Evolutionary conservation across 1,140 invertebrate genomes (phyloP), one percentile per base, ranked within the genome.

Genomic region (Grapholita molesta): DNA sequence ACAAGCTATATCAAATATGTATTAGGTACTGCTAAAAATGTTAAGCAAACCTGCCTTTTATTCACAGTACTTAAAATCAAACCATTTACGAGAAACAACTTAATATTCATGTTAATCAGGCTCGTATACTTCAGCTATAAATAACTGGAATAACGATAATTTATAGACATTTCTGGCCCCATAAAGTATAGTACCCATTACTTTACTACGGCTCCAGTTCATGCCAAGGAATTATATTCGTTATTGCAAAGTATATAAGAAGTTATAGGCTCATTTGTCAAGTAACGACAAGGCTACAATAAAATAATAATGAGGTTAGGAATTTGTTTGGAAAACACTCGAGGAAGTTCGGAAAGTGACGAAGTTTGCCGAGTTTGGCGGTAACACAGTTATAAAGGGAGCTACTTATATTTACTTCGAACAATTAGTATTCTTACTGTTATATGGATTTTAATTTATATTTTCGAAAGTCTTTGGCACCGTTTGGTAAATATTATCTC

Each of bases 261-360:
- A 48, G 42, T 21, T 48, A 48, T 21, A 6, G n/a, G 42, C 42
- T 48, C 18, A 18, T 48, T 21, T 48, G 38, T 8, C 4, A 4
- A 48, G 42, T 48, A 21, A 21, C 42, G 42, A 15, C 28, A 30
- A 48, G 42, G 42, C 18, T 7, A 21, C 18, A 48, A 48, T 48
- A 48, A 48, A 48, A 48, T 48, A 48, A 48, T 61, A 61, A 61
- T 61, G 55, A 61, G 12, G 55, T 61, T 32, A 32, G 28, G 9
- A 25, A 3, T 15, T 55, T 61, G 28, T 61, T 61, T 28, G 55
- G 42, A 48, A 61, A 28, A 61, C 55, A 61, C 55, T 61, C 55
- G 24, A 9, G 12, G 6, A 28, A 61, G 25, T 61, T 32, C n/a
- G 55, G 15, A 2, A 15, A 30, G 55, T n/a, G 28, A 61, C 55